These are phyloP conservation scores for Patiria miniata DNA, from an alignment of 35 echinoderm and acorn worm species.

Conservation along the genomic window DNA sequence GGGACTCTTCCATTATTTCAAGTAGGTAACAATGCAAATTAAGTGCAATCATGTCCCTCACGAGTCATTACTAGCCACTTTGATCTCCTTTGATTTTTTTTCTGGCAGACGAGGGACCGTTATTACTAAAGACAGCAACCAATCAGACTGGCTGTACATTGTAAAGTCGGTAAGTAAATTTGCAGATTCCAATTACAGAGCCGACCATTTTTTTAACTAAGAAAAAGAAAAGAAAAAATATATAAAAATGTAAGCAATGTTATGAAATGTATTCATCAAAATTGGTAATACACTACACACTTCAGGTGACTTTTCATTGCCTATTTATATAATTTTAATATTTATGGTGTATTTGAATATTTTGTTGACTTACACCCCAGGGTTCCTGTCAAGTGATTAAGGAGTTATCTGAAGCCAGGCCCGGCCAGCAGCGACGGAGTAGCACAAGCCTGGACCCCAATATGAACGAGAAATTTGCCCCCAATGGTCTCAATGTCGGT, in stretches of 20 bases:
- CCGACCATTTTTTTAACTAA: no score
- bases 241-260: no score
- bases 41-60: neutral
- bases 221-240: no score
- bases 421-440: neutral
- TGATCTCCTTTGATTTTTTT: neutral
- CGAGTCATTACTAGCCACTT: neutral
- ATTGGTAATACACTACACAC: neutral
- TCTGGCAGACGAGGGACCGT: constrained; percentile 54
- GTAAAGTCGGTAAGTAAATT: constrained; percentile 63
- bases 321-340: neutral
- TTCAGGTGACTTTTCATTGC: no score
- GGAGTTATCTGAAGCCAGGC: constrained; percentile 25
- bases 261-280: no score
- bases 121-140: constrained; percentile 58
- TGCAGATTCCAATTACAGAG: no score
- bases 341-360: no score
- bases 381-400: constrained; percentile 67
- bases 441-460: neutral
- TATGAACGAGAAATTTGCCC: constrained; percentile 29
- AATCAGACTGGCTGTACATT: constrained; percentile 73
- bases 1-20: constrained; percentile 71
- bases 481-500: constrained; percentile 57
- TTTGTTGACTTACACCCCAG: neutral
- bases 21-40: constrained; percentile 42